Evolutionary conservation across 2,797 vertebrate genomes (phyloP), one percentile per base, ranked within the genome.

Genomic region (Mormyrus hasselquistii): DNA sequence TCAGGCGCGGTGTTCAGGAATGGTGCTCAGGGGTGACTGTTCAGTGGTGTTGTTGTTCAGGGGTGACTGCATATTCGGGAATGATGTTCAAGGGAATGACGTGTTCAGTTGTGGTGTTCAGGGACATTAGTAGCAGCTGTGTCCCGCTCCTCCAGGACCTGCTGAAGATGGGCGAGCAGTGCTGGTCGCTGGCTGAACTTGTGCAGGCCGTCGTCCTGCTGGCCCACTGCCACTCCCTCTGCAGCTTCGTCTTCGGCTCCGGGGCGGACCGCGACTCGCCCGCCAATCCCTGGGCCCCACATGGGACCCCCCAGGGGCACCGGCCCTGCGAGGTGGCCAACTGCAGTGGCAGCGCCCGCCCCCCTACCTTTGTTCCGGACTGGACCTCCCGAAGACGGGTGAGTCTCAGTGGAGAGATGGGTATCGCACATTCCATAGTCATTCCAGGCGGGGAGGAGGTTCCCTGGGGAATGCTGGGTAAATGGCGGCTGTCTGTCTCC

Each of bases 151-250:
- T 89, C 0, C 92, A 98, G 97, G 95, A 95, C 59, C 94, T 98
- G 92, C 94, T 98, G 92, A 98, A 98, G 93, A 95, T 96, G 0
- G 97, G 97, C 0, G 97, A 97, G 93, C 96, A 97, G 94, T 97
- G 96, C 95, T 98, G 97, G 97, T 98, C 97, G 0, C 94, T 98
- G 96, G 97, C 97, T 0, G 97, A 98, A 92, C 95, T 98, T 91
- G 97, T 98, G 88, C 97, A 98, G 1, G 97, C 97, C 0, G 97
- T 98, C 0, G 97, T 98, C 88, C 95, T 98, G n/a, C 93, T 98
- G 92, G 97, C 97, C 0, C 97, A 98, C 94, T 97, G 96, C 94
- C 97, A 98, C 0, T 95, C 97, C 0, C 97, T 98, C 0, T 96
- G 97, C 94, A 97, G 97, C 93, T 98, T 98, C 10, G 96, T 97